Evolutionary conservation across 2,797 vertebrate species (phyloP).

Genomic region (Manis crassicaudata): DNA sequence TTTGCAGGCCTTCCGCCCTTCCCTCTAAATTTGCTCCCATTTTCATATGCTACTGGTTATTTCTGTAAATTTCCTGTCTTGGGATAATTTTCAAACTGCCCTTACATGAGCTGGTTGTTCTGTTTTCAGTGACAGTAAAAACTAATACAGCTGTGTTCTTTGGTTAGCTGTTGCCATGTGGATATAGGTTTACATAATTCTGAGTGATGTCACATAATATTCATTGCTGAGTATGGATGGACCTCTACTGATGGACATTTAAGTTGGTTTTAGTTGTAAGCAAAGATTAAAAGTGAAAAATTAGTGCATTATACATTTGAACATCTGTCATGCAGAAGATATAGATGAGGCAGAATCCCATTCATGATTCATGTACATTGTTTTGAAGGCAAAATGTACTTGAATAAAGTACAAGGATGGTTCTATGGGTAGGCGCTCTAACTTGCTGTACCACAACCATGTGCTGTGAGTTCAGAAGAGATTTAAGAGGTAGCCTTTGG

Average conservation of each 20-base stretch:
- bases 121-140: neutral
- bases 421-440: neutral
- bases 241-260: neutral
- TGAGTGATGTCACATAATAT: neutral
- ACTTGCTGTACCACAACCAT: neutral
- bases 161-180: neutral
- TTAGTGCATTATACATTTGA: neutral
- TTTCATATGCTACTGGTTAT: neutral
- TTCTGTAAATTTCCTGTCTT: slow-evolving; percentile 3
- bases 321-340: neutral
- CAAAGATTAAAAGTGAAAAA: slow-evolving; percentile 37
- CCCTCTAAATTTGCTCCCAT: neutral
- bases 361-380: neutral
- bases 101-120: neutral
- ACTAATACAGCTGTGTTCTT: neutral
- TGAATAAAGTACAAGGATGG: neutral
- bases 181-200: neutral
- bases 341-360: neutral
- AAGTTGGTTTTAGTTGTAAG: neutral
- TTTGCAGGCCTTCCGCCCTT: neutral
- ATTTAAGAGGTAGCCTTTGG: neutral
- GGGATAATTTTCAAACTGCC: slow-evolving; percentile 24
- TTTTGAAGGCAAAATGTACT: slow-evolving; percentile 11
- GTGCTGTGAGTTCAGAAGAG: neutral
- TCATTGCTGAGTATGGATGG: neutral